Percentiles rank a stretch among this genome's conserved stretches.
These are phyloP conservation scores for Steinernema hermaphroditum DNA, from an alignment of 2,888 invertebrate species.

Conservation along the genomic window DNA sequence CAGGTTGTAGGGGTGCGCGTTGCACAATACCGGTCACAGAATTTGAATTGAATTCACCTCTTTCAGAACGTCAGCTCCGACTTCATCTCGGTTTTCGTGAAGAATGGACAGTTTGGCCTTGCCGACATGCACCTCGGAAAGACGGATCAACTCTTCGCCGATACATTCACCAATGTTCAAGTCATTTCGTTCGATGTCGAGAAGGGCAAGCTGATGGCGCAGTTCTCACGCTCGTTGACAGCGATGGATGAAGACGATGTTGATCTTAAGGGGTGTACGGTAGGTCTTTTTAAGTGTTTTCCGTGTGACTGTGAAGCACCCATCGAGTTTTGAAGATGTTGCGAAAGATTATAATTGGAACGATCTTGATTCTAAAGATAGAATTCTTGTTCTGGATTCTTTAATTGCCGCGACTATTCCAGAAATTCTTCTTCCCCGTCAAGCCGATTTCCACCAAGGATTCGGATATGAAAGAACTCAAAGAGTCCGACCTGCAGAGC, in stretches of 20 bases:
- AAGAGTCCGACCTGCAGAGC: background rate
- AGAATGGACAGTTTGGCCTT: constrained; percentile 42
- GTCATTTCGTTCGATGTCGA: constrained; percentile 40
- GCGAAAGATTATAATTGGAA: too few relatives aligned
- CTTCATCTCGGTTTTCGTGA: constrained; percentile 46
- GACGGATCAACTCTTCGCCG: constrained; percentile 36
- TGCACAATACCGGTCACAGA: constrained; percentile 24
- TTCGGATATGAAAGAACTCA: constrained; percentile 1
- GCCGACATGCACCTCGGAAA: constrained; percentile 41
- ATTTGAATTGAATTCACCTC: background rate
- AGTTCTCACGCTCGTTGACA: constrained; percentile 40
- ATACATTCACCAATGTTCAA: constrained; percentile 42
- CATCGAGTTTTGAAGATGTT: too few relatives aligned
- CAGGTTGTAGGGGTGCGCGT: background rate
- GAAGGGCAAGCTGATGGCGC: constrained; percentile 37
- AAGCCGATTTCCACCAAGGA: background rate
- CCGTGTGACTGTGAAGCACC: too few relatives aligned
- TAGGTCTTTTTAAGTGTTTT: too few relatives aligned
- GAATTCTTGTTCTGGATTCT: constrained; percentile 33
- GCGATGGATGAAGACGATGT: constrained; percentile 41
- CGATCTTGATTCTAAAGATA: constrained; percentile 37
- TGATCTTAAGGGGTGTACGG: constrained; percentile 37
- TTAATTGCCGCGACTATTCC: background rate
- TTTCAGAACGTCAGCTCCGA: constrained; percentile 41
- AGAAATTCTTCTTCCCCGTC: constrained; percentile 39